Percentiles rank a stretch among this genome's conserved stretches.
phyloP scores from a whole-genome alignment of 2,888 invertebrate species.

The Brenthis ino region DNA sequence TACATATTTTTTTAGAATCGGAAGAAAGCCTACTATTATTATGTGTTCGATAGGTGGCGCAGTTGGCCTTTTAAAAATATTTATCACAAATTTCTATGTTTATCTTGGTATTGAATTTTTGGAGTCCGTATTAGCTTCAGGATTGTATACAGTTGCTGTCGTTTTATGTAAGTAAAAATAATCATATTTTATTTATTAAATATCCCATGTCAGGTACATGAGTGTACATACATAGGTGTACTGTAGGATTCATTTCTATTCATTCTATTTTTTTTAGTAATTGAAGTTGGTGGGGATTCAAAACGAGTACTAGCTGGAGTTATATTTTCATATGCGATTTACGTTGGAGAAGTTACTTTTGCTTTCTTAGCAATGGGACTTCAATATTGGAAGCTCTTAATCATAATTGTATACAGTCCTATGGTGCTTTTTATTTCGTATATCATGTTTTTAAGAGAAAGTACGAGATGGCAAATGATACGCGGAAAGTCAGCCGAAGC shows the following conservation, averaged over 20 bases:
- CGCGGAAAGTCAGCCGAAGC: constrained; percentile 58
- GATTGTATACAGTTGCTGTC: constrained; percentile 65
- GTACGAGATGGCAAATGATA: constrained; percentile 67
- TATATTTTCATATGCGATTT: constrained; percentile 64
- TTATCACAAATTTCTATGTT: constrained; percentile 55
- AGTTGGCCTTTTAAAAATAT: constrained; percentile 62
- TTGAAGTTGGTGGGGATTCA: constrained; percentile 67
- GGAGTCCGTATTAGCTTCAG: constrained; percentile 64
- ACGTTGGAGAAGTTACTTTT: constrained; percentile 63
- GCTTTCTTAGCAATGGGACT: constrained; percentile 63
- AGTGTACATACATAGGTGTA: no score
- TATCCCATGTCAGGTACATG: not conserved
- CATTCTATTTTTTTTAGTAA: constrained; percentile 52
- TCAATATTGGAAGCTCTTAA: constrained; percentile 63
- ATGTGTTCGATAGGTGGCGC: constrained; percentile 61
- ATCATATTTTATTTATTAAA: not conserved
- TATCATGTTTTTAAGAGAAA: constrained; percentile 57
- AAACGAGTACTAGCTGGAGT: constrained; percentile 65
- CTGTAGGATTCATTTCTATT: not conserved
- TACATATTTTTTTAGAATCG: constrained; percentile 49
- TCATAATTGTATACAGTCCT: constrained; percentile 59
- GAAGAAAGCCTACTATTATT: constrained; percentile 65
- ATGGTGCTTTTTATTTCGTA: constrained; percentile 57
- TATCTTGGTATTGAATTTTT: constrained; percentile 63
- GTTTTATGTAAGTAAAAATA: constrained; percentile 58